Conservation (phyloP, 2,797 vertebrate species). For the Oryzias dopingdopingensis region DNA sequence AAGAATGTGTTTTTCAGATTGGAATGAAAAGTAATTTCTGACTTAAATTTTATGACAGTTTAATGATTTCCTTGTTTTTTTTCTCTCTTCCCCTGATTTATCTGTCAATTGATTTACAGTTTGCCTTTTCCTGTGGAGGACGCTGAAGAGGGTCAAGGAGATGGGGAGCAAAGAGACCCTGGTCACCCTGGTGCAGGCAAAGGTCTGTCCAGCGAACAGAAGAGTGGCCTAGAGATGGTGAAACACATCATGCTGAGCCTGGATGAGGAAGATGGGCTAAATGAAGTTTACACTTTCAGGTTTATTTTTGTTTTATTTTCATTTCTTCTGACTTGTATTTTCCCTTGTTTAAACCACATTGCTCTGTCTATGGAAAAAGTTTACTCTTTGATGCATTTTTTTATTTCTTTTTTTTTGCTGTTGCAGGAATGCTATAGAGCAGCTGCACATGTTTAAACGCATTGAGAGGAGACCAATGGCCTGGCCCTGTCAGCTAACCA, state of each 20-base stretch:
- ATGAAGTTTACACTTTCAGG: constrained; percentile 91
- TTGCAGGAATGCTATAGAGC: constrained; percentile 85
- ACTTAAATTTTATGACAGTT: neutral
- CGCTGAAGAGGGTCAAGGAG: constrained; percentile 52
- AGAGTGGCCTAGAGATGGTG: constrained; percentile 80
- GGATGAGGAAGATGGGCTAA: constrained; percentile 85
- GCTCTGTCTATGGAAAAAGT: neutral
- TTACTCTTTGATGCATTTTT: neutral
- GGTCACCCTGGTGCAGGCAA: constrained; percentile 68
- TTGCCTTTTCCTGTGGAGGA: constrained; percentile 83
- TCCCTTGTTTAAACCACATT: neutral
- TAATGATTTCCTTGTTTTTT: neutral
- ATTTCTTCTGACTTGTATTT: neutral
- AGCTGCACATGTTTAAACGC: constrained; percentile 89
- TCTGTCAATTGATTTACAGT: constrained; percentile 62
- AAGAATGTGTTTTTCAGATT: constrained; percentile 50
- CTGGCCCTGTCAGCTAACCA: constrained; percentile 92
- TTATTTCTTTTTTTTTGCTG: constrained; percentile 5
- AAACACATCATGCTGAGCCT: constrained; percentile 83
- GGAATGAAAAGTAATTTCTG: too few species aligned
- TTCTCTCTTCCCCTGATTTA: neutral
- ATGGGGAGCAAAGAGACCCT: constrained; percentile 24
- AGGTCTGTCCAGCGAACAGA: constrained; percentile 82
- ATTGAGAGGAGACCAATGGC: constrained; percentile 79
- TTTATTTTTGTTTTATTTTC: constrained; percentile 39